Percentiles rank a stretch among this genome's conserved stretches.
These are phyloP conservation scores for Pissodes strobi DNA, from an alignment of 1,140 invertebrate genomes.

Conservation along the genomic window DNA sequence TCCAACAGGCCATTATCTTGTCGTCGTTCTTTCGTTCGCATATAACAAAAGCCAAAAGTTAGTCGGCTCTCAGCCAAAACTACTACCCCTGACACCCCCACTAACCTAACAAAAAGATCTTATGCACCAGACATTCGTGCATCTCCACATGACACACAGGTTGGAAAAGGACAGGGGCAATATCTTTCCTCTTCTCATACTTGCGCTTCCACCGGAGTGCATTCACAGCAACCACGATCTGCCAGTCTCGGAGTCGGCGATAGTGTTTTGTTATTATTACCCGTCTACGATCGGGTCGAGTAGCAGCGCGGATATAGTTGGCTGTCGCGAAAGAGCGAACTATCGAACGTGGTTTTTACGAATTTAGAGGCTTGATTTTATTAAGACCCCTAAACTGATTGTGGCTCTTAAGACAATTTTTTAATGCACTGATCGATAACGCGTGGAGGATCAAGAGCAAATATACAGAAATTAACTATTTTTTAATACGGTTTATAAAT, in stretches of 20 bases:
- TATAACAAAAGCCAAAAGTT: conserved; percentile 22
- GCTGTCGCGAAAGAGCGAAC: neutral
- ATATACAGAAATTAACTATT: too few relatives aligned
- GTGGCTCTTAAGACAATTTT: too few relatives aligned
- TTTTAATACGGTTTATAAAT: too few relatives aligned
- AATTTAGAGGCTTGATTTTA: too few relatives aligned
- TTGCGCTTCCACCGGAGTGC: conserved; percentile 35
- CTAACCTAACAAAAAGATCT: conserved; percentile 15
- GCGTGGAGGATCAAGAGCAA: too few relatives aligned
- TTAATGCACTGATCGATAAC: too few relatives aligned
- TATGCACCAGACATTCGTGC: conserved; percentile 18
- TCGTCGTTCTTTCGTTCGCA: neutral
- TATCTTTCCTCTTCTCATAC: conserved; percentile 14
- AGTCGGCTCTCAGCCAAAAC: conserved; percentile 18
- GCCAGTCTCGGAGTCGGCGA: conserved; percentile 26
- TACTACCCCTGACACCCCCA: conserved; percentile 13
- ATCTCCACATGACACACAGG: conserved; percentile 9
- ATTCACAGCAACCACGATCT: conserved; percentile 35
- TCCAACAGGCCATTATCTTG: conserved; percentile 15
- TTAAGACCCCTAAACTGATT: too few relatives aligned
- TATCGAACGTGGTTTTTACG: too few relatives aligned
- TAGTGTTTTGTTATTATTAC: conserved; percentile 26
- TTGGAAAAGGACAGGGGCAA: conserved; percentile 11
- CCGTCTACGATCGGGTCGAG: conserved; percentile 18
- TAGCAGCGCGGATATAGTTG: conserved; percentile 1